Evolutionary conservation across 2,113 vertebrate genomes (phyloP).

Genomic region (Poicephalus meyeri): DNA sequence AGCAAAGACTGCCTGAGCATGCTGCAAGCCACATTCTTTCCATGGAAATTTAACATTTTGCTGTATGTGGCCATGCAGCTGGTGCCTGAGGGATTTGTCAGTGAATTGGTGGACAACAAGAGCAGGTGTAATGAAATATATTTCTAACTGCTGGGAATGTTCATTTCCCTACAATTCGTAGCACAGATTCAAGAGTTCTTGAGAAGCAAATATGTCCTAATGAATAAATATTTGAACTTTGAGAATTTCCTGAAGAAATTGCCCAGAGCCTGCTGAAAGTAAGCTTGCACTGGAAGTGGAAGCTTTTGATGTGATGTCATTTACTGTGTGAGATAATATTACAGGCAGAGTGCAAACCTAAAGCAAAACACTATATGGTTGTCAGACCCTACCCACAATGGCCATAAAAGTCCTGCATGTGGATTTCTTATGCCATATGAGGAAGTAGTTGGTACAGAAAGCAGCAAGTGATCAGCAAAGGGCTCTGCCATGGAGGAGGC

Average conservation of each 20-base stretch:
- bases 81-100: fast-evolving
- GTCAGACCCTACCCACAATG: neutral
- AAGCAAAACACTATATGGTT: neutral
- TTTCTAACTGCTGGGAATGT: neutral
- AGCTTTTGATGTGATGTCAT: neutral
- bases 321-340: neutral
- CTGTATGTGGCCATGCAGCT: neutral
- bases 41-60: neutral
- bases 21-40: neutral
- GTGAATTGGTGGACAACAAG: neutral
- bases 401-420: neutral
- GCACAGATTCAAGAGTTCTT: neutral
- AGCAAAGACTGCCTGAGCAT: neutral
- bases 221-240: neutral
- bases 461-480: neutral
- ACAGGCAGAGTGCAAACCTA: neutral
- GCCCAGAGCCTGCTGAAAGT: neutral
- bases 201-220: neutral
- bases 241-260: neutral
- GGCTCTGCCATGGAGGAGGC: neutral
- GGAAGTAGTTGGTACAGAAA: neutral
- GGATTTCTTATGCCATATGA: neutral
- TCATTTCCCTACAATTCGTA: neutral
- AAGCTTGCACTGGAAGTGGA: neutral
- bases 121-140: neutral